These are phyloP conservation scores for Oceanodroma leucorhoa DNA, from an alignment of 2,797 vertebrate genomes.

Conservation along the genomic window DNA sequence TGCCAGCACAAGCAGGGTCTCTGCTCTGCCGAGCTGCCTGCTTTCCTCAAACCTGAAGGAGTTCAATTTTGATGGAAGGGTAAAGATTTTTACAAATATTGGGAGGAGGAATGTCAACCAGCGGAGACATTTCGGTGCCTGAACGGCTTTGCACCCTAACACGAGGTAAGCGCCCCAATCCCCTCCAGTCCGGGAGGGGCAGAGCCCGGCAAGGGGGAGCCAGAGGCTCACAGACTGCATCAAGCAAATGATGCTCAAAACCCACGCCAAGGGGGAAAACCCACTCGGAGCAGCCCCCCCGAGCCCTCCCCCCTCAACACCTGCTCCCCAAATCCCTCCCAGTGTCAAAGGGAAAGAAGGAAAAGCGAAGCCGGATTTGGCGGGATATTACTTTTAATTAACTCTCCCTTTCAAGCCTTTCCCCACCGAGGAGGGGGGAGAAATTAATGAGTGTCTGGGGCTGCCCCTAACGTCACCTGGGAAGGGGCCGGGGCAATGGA, in stretches of 20 bases:
- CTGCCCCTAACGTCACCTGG: conserved; percentile 77
- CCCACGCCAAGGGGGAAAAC: background rate
- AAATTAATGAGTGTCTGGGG: conserved; percentile 80
- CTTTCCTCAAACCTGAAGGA: background rate
- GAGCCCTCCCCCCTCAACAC: conserved; percentile 44
- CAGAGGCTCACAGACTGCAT: background rate
- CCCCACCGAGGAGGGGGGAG: conserved; percentile 55
- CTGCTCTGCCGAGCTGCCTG: background rate
- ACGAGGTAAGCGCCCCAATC: fast-evolving
- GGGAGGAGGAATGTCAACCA: background rate
- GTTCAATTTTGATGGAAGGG: background rate
- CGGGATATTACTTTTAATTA: conserved; percentile 79
- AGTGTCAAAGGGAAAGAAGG: conserved; percentile 58
- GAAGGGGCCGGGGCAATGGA: conserved; percentile 54
- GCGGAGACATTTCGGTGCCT: background rate
- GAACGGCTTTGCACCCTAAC: background rate
- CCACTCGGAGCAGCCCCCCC: background rate
- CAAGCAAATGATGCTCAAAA: background rate
- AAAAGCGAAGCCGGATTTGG: conserved; percentile 72
- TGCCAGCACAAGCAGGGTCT: background rate
- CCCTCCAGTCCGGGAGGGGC: background rate
- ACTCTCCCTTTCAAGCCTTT: conserved; percentile 72
- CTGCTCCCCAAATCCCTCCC: conserved; percentile 69
- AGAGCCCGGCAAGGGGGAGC: background rate
- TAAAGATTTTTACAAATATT: background rate